Evolutionary conservation across 2,888 invertebrate species (phyloP).

Genomic region (Lamellibrachia satsuma): DNA sequence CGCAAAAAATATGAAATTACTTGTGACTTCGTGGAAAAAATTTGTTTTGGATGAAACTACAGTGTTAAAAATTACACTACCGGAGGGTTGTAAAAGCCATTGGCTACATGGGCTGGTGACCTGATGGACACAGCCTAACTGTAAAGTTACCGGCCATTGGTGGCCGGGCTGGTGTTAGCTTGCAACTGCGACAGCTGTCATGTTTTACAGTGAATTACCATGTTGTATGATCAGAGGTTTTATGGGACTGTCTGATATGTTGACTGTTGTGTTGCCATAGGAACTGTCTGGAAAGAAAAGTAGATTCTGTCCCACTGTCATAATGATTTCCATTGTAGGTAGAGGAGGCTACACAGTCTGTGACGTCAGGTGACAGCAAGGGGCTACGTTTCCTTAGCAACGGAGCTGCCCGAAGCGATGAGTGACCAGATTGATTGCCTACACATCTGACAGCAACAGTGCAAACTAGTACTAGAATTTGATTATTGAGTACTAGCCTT

Average conservation of each 20-base stretch:
- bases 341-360: slow-evolving; percentile 60
- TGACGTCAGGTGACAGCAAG: slow-evolving; percentile 45
- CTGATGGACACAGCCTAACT: too few relatives aligned
- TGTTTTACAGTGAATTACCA: not conserved
- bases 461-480: not conserved
- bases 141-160: too few relatives aligned
- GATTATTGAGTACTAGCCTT: not conserved
- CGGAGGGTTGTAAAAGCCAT: too few relatives aligned
- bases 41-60: too few relatives aligned
- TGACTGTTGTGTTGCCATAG: not conserved
- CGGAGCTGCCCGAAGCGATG: not conserved
- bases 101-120: too few relatives aligned
- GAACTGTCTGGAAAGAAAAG: too few relatives aligned
- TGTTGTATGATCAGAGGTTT: not conserved
- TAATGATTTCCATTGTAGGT: slow-evolving; percentile 36
- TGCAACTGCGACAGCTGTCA: too few relatives aligned
- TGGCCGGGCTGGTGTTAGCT: too few relatives aligned
- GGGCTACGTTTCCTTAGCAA: slow-evolving; percentile 25
- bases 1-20: too few relatives aligned
- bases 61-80: too few relatives aligned
- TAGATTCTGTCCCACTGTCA: not conserved
- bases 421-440: not conserved
- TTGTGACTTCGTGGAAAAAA: too few relatives aligned
- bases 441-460: not conserved
- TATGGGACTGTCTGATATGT: not conserved